Conservation (phyloP, 2,113 vertebrate species). For the Poecilia latipinna region DNA sequence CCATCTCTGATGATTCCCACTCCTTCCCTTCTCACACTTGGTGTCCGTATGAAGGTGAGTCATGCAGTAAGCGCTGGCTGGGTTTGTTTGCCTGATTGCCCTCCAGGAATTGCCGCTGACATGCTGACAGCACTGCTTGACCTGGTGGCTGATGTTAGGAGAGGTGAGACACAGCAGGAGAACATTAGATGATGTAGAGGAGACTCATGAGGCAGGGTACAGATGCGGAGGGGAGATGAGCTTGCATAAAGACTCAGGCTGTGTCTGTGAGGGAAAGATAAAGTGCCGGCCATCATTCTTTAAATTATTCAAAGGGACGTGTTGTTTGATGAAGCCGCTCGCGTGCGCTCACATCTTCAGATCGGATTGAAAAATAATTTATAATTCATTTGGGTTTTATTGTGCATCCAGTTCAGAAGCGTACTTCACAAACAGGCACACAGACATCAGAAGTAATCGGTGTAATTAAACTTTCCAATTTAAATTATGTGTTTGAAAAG, state of each 20-base stretch:
- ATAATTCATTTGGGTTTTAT: constrained; percentile 40
- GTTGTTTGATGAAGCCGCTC: constrained; percentile 32
- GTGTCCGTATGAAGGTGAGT: constrained; percentile 50
- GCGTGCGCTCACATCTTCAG: constrained; percentile 16
- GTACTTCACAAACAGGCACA: constrained; percentile 4
- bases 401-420: constrained; percentile 22
- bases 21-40: constrained; percentile 1
- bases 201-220: neutral
- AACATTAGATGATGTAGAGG: constrained; percentile 23
- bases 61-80: constrained; percentile 58
- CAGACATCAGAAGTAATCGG: constrained; percentile 6
- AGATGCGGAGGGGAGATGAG: constrained; percentile 14
- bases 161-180: constrained; percentile 7
- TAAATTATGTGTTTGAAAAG: constrained; percentile 33
- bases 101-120: constrained; percentile 77
- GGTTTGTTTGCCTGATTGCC: constrained; percentile 77
- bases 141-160: constrained; percentile 55
- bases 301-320: constrained; percentile 62
- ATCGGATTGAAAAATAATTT: constrained; percentile 41
- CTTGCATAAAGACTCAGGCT: constrained; percentile 17
- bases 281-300: constrained; percentile 40
- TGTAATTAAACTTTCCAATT: constrained; percentile 29
- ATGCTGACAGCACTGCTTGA: constrained; percentile 55
- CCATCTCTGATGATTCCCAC: constrained; percentile 46
- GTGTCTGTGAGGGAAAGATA: constrained; percentile 36